Conservation (phyloP, 1,140 invertebrate species). For the Antheraea mylitta region DNA sequence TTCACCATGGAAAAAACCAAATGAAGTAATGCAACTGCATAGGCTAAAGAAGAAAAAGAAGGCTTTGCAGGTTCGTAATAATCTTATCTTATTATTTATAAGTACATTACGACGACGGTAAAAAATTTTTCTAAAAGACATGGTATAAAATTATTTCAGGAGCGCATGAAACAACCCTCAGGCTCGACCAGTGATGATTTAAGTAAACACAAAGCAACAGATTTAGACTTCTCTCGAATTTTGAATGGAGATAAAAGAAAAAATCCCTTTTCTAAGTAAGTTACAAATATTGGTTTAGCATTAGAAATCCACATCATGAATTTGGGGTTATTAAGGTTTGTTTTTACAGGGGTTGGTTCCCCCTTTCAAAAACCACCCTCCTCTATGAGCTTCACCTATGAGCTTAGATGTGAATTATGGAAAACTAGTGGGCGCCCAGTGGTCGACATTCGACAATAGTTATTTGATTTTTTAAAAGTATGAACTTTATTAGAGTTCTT, state of each 20-base stretch:
- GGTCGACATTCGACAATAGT: too few relatives aligned
- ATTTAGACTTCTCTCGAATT: slow-evolving; percentile 70
- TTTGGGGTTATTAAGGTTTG: too few relatives aligned
- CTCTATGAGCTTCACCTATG: too few relatives aligned
- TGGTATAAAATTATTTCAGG: slow-evolving; percentile 37
- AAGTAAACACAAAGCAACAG: slow-evolving; percentile 35
- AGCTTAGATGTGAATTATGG: too few relatives aligned
- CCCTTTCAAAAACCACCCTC: too few relatives aligned
- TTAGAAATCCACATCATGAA: too few relatives aligned
- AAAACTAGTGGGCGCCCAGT: too few relatives aligned
- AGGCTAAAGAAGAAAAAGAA: slow-evolving; percentile 84
- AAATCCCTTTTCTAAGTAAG: slow-evolving; percentile 86
- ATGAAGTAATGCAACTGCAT: slow-evolving; percentile 84
- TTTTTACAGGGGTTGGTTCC: too few relatives aligned
- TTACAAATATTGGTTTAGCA: too few relatives aligned
- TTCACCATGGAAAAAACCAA: slow-evolving; percentile 75
- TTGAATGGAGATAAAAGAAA: slow-evolving; percentile 82
- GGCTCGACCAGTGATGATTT: slow-evolving; percentile 42
- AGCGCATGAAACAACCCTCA: slow-evolving; percentile 71
- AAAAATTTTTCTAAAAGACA: background rate
- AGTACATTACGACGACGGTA: background rate
- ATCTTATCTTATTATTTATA: background rate
- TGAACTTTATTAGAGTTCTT: too few relatives aligned
- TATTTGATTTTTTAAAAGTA: too few relatives aligned
- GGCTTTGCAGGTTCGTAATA: slow-evolving; percentile 82